Evolutionary conservation across 2,888 invertebrate species (phyloP).

Genomic region (Tenthredo scrophulariae): DNA sequence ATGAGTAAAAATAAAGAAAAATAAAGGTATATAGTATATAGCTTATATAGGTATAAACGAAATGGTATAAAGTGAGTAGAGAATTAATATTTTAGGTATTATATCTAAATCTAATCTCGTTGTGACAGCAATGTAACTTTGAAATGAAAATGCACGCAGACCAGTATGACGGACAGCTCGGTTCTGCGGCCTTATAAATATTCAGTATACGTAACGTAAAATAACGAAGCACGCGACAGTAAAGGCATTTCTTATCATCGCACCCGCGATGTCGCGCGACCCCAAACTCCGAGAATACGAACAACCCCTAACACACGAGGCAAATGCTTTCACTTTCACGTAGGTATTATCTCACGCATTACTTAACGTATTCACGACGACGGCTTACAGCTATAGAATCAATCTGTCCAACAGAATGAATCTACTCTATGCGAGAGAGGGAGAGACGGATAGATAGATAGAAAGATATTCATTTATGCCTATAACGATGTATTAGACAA

Average conservation of each 20-base stretch:
- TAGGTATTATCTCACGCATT: constrained; percentile 65
- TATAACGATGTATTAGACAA: no score
- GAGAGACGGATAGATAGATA: neutral
- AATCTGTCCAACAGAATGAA: constrained; percentile 25
- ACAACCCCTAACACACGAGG: constrained; percentile 27
- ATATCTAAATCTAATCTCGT: constrained; percentile 73
- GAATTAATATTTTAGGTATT: constrained; percentile 75
- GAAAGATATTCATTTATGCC: no score
- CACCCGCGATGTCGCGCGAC: neutral
- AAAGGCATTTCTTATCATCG: constrained; percentile 74
- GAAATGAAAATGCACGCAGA: constrained; percentile 73
- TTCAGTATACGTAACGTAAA: constrained; percentile 57
- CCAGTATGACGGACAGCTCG: constrained; percentile 67
- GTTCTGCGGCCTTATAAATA: constrained; percentile 23
- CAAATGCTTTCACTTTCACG: constrained; percentile 31
- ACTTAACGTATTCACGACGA: constrained; percentile 43
- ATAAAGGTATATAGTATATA: neutral
- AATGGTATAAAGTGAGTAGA: constrained; percentile 38
- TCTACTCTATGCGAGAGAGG: neutral
- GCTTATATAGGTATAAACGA: neutral
- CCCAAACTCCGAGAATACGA: neutral
- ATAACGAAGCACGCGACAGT: constrained; percentile 75
- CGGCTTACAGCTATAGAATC: neutral
- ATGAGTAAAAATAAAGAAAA: neutral
- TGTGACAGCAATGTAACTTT: constrained; percentile 73